These are phyloP conservation scores for Crypturellus tataupa DNA, from an alignment of 2,797 vertebrate genomes.

Conservation along the genomic window DNA sequence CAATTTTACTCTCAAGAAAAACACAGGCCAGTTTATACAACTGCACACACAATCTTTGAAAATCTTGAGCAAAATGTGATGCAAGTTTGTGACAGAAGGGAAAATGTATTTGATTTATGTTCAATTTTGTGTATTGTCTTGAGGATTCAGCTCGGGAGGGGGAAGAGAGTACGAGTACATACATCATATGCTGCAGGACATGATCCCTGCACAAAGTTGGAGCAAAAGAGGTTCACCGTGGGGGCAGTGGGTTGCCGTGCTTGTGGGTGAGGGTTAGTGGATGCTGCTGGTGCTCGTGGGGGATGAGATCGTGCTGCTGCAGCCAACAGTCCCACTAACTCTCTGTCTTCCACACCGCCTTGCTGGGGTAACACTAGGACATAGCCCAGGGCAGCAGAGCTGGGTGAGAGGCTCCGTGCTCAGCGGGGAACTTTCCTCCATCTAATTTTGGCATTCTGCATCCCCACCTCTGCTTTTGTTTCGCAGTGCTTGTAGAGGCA, in stretches of 20 bases:
- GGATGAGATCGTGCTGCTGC: rapidly evolving
- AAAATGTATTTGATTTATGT: not conserved
- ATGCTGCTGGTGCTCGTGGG: not conserved
- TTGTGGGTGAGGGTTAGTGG: rapidly evolving
- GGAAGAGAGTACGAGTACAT: not conserved
- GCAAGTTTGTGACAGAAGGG: not conserved
- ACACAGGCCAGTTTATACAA: not conserved
- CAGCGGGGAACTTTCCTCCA: rapidly evolving
- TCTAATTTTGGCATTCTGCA: no score
- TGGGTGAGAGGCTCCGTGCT: not conserved
- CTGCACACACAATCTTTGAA: not conserved
- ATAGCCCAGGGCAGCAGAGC: rapidly evolving
- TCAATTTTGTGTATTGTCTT: not conserved
- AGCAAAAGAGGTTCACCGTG: rapidly evolving
- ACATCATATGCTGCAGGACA: rapidly evolving
- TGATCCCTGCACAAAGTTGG: not conserved
- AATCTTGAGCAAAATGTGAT: not conserved
- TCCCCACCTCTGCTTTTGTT: not conserved
- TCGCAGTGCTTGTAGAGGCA: not conserved
- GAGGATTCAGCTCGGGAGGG: not conserved
- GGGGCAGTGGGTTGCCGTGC: rapidly evolving
- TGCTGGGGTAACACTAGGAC: not conserved
- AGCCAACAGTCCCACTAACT: rapidly evolving
- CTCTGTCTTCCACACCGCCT: no score
- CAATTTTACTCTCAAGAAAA: not conserved